Percentiles rank a stretch among this genome's conserved stretches.
phyloP scores from a whole-genome alignment of 92 coral and sea anemone genomes.

The Umimayanthus chanpuru region DNA sequence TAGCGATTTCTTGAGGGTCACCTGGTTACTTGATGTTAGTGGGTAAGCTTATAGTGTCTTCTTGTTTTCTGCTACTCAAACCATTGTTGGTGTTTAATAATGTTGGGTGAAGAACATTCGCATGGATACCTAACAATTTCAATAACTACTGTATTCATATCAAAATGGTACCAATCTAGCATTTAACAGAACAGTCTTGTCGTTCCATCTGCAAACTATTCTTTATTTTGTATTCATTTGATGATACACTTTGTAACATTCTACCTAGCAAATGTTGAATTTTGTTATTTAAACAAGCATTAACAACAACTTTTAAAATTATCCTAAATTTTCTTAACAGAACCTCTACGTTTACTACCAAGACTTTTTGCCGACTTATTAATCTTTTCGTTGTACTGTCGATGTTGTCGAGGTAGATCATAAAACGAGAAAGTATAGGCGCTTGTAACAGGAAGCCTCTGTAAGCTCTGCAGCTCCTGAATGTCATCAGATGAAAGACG shows the following conservation, averaged over 20 bases:
- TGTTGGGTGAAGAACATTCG: too few species aligned
- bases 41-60: too few species aligned
- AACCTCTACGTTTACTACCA: slow-evolving; percentile 39
- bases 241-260: background rate
- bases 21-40: too few species aligned
- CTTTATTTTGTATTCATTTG: too few species aligned
- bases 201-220: background rate
- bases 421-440: slow-evolving; percentile 81
- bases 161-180: background rate
- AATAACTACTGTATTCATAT: too few species aligned
- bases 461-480: slow-evolving; percentile 39
- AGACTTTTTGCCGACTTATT: slow-evolving; percentile 50
- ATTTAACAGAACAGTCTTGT: background rate
- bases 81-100: too few species aligned
- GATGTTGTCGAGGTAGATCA: slow-evolving; percentile 74
- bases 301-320: background rate
- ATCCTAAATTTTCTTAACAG: background rate
- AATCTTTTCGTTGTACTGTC: slow-evolving; percentile 57
- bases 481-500: slow-evolving; percentile 29
- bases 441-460: slow-evolving; percentile 73
- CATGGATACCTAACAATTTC: too few species aligned
- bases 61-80: too few species aligned
- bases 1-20: too few species aligned
- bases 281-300: background rate
- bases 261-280: background rate